phyloP scores from a whole-genome alignment of 2,888 invertebrate genomes.

The Gandaritis pyraliata region DNA sequence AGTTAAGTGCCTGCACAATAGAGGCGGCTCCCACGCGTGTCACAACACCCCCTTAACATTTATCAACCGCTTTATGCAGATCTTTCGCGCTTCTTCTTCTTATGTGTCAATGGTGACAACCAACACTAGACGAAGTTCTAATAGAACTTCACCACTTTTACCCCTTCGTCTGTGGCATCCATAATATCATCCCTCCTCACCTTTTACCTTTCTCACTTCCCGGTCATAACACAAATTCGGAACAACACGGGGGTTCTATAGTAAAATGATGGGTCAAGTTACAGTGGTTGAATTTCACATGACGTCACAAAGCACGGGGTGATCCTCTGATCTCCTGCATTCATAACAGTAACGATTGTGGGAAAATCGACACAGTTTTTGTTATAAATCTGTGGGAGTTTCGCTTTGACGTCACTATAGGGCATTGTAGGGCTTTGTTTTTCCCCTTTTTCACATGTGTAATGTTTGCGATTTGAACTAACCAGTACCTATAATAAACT shows the following conservation, averaged over 20 bases:
- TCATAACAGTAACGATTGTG: slow-evolving; percentile 75
- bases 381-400: slow-evolving; percentile 81
- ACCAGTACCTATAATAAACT: not conserved
- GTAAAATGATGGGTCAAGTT: slow-evolving; percentile 48
- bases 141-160: too few species aligned
- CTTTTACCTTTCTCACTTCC: too few species aligned
- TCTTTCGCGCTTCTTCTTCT: slow-evolving; percentile 53
- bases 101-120: too few species aligned
- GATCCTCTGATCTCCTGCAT: slow-evolving; percentile 72
- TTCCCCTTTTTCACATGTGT: slow-evolving; percentile 37
- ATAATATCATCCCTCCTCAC: too few species aligned
- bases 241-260: slow-evolving; percentile 9
- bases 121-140: too few species aligned
- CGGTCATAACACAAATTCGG: slow-evolving; percentile 17
- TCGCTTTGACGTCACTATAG: slow-evolving; percentile 68
- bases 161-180: too few species aligned
- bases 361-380: slow-evolving; percentile 79
- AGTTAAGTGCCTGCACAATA: slow-evolving; percentile 81
- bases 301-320: slow-evolving; percentile 66
- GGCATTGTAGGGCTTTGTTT: slow-evolving; percentile 58
- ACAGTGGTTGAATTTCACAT: slow-evolving; percentile 53
- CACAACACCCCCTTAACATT: slow-evolving; percentile 75
- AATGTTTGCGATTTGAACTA: not conserved
- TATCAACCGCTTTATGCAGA: slow-evolving; percentile 52
- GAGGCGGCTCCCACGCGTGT: slow-evolving; percentile 80